Evolutionary conservation across 2,113 vertebrate genomes (phyloP).

Genomic region (Nothocercus nigrocapillus): DNA sequence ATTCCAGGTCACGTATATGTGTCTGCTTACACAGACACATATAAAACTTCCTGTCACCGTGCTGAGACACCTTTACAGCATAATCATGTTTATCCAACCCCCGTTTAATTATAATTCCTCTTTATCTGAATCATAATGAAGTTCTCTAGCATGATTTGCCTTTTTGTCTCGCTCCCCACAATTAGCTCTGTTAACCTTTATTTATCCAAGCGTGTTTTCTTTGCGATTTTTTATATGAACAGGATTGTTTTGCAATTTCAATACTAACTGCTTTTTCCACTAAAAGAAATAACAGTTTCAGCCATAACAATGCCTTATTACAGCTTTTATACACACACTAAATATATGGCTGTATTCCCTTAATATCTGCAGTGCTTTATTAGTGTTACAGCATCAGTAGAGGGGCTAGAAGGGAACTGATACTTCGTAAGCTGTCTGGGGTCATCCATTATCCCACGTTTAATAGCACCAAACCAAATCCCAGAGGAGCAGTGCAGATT

Average conservation of each 20-base stretch:
- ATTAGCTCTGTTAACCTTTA: constrained; percentile 49
- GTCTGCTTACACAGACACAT: background rate
- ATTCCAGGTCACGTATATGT: background rate
- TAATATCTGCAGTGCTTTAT: background rate
- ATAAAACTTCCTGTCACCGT: background rate
- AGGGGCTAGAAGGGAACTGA: background rate
- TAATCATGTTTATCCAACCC: constrained; percentile 13
- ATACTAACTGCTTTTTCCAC: background rate
- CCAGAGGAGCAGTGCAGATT: background rate
- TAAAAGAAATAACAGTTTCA: background rate
- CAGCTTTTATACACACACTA: background rate
- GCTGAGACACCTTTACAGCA: background rate
- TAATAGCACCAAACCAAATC: background rate
- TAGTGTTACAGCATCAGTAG: background rate
- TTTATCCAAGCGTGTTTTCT: background rate
- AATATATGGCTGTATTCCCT: background rate
- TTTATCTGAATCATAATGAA: constrained; percentile 15
- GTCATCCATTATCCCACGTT: background rate
- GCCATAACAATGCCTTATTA: background rate
- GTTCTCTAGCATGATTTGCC: background rate
- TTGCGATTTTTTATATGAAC: background rate
- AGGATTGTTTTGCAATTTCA: background rate
- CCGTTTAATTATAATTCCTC: constrained; percentile 25
- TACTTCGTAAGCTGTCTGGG: background rate
- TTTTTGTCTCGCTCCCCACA: background rate